A percentile compares a stretch with the other conserved stretches of the same genome.
Evolutionary conservation across 2,888 invertebrate species (phyloP).

Genomic region (Willowsia nigromaculata): DNA sequence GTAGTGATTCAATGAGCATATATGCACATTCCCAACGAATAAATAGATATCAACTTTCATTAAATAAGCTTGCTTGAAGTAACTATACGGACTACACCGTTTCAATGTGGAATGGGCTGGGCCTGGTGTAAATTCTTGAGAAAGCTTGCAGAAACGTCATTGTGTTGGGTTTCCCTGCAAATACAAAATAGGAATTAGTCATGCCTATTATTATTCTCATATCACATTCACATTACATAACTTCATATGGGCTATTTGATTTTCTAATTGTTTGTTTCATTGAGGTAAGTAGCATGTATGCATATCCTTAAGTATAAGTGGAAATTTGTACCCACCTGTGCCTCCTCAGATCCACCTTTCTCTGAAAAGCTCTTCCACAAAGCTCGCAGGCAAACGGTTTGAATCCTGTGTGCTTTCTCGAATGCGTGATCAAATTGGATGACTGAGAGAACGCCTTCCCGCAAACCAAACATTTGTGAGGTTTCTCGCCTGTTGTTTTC

Average conservation of each 20-base stretch:
- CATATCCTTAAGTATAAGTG: too few species aligned
- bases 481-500: constrained; percentile 84
- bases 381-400: constrained; percentile 85
- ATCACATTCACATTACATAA: too few species aligned
- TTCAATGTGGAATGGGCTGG: constrained; percentile 66
- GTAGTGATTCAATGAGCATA: too few species aligned
- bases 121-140: constrained; percentile 77
- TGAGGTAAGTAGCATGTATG: too few species aligned
- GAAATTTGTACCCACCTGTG: constrained; percentile 83
- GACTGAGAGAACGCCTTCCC: constrained; percentile 85
- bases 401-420: constrained; percentile 83
- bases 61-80: too few species aligned
- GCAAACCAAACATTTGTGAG: constrained; percentile 84
- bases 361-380: constrained; percentile 96
- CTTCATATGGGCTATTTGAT: too few species aligned
- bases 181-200: not conserved
- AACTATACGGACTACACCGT: not conserved
- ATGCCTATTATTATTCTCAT: too few species aligned
- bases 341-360: constrained; percentile 95
- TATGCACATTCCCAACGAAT: too few species aligned
- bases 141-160: constrained; percentile 77
- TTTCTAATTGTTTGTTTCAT: too few species aligned
- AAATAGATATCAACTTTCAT: too few species aligned
- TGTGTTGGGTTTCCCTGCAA: constrained; percentile 78
- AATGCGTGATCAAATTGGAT: constrained; percentile 84